Base-by-base conservation (phyloP, 2,113 vertebrate genomes). In the Chaetops frenatus region DNA sequence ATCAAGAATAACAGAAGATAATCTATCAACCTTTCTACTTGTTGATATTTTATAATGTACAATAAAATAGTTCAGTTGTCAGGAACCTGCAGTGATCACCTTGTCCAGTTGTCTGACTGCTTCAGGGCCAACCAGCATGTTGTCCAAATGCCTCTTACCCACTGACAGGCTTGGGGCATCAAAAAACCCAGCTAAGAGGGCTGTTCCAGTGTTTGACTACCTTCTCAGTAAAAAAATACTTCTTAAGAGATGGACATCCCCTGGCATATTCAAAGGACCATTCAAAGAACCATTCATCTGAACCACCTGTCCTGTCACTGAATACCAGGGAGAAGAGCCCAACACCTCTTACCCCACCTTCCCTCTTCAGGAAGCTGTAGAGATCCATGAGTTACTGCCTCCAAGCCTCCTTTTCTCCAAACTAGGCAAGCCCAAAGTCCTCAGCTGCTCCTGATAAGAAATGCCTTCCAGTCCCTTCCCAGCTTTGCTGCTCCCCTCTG, bases 181-280 rank as follows among this genome's bases (percentile, higher is more conserved):
- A 7, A 58, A 17, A 5, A 35, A 14, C 8, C 33, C 9, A 40
- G 20, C 40, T 28, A 47, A 62, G 27, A 83, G 65, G 33, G 23
- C 23, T 50, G 28, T 64, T 79, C 8, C 15, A 45, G 25, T 61
- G 56, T 45, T n/a, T 66, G 15, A 58, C 10, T 12, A 40, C 3
- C 6, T 21, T 60, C 25, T 60, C 0, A 0, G 15, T 74, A 57
- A 65, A 13, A 14, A 88, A 88, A 35, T 19, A 2, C 4, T 70
- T 73, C 50, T 25, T 70, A 23, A 61, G 29, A 15, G 8, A 47
- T 81, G 8, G 76, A 56, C 6, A 15, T 69, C 11, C 5, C 4
- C 3, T 28, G 35, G 9, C 0, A 2, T 12, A 66, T 38, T 38
- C 38, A n/a, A n/a, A n/a, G n/a, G n/a, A n/a, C n/a, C n/a, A n/a